A percentile compares a stretch with the other conserved stretches of the same genome.
These are phyloP conservation scores for Sanderia malayensis DNA, from an alignment of 30 jellyfish, hydroid and myxozoan species.

Conservation along the genomic window DNA sequence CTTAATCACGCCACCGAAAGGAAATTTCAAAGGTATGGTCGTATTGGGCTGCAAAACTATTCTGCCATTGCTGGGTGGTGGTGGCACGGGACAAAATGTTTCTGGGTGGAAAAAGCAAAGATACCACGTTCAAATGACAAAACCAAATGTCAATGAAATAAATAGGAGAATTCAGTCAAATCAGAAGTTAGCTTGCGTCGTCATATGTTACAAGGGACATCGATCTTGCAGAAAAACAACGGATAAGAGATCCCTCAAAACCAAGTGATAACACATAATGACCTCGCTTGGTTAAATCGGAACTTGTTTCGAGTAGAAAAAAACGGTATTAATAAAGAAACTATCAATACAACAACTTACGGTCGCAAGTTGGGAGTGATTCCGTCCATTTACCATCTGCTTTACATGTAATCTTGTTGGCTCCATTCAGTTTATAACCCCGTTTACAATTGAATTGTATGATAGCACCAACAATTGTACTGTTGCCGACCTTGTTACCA, in stretches of 20 bases:
- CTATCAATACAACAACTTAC: no score
- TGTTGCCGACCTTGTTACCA: slow-evolving; percentile 61
- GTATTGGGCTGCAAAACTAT: slow-evolving; percentile 10
- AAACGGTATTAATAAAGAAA: no score
- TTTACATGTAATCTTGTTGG: slow-evolving; percentile 38
- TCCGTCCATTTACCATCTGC: slow-evolving; percentile 85
- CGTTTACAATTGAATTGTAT: slow-evolving; percentile 54
- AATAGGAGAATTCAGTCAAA: no score
- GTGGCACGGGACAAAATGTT: slow-evolving; percentile 33
- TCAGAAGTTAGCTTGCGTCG: no score
- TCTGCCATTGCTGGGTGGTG: slow-evolving; percentile 63
- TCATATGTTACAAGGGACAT: slow-evolving; percentile 7
- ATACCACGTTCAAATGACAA: no score
- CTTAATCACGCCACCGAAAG: slow-evolving; percentile 21
- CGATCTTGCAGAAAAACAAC: no score
- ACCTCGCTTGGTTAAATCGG: no score
- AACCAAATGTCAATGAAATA: no score
- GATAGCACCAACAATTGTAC: slow-evolving; percentile 58
- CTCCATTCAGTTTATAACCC: slow-evolving; percentile 64
- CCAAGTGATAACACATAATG: no score
- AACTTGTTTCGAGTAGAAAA: no score
- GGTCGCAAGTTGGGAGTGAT: slow-evolving; percentile 65
- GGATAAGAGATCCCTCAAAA: no score
- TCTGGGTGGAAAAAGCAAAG: slow-evolving; percentile 29
- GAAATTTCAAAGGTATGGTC: slow-evolving; percentile 26